These are phyloP conservation scores for Halictus rubicundus DNA, from an alignment of 1,140 invertebrate species.

Conservation along the genomic window DNA sequence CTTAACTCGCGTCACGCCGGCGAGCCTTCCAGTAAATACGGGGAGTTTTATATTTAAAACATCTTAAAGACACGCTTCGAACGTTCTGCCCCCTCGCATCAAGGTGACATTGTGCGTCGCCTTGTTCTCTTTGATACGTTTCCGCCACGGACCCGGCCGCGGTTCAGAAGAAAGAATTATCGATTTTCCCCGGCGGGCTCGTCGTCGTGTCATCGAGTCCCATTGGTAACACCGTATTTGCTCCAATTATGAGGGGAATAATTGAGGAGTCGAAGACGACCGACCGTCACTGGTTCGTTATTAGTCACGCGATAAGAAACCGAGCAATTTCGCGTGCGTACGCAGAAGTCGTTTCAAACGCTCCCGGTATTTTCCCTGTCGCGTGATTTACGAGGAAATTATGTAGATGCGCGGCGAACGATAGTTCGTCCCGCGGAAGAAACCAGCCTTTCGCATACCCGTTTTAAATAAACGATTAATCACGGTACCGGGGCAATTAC, in stretches of 20 bases:
- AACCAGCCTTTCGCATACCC: conserved; percentile 24
- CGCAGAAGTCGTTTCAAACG: conserved; percentile 16
- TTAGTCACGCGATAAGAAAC: conserved; percentile 62
- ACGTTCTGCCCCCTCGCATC: conserved; percentile 6
- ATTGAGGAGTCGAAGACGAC: conserved; percentile 9
- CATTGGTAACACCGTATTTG: conserved; percentile 30
- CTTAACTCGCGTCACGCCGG: conserved; percentile 24
- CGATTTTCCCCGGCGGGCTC: conserved; percentile 26
- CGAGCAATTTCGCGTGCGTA: conserved; percentile 36
- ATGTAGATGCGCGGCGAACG: conserved; percentile 34
- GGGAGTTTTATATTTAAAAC: conserved; percentile 35
- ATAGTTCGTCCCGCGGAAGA: conserved; percentile 9
- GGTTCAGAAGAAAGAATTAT: conserved; percentile 19
- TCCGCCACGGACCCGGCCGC: too few relatives aligned
- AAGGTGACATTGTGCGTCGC: conserved; percentile 4
- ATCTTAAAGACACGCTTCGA: conserved; percentile 1
- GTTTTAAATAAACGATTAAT: conserved; percentile 43
- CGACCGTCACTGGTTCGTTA: conserved; percentile 37
- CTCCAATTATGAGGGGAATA: conserved; percentile 52
- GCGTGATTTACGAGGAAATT: conserved; percentile 42
- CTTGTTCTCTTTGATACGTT: too few relatives aligned
- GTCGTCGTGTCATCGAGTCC: too few relatives aligned
- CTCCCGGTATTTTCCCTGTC: conserved; percentile 28
- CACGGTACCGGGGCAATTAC: conserved; percentile 13
- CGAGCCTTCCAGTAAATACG: conserved; percentile 25